Conservation (phyloP, 2,888 invertebrate genomes). For the Apodemia zela region DNA sequence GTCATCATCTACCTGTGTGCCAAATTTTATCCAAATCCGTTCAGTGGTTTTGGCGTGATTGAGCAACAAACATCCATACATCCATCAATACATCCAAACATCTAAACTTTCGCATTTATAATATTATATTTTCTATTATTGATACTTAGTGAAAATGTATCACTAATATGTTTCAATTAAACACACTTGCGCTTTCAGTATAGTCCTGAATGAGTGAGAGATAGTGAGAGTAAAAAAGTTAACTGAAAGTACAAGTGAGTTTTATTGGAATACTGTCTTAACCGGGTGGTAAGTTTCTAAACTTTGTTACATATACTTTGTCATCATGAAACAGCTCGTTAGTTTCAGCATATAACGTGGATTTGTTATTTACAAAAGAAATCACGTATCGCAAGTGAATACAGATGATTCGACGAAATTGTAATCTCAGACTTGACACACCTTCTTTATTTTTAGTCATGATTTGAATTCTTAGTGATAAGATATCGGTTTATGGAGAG, state of each 20-base stretch:
- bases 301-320: not conserved
- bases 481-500: not conserved
- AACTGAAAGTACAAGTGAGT: not conserved
- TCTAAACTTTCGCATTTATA: too few relatives aligned
- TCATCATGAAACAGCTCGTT: not conserved
- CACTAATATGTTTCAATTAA: too few relatives aligned
- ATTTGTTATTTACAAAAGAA: slow-evolving; percentile 13
- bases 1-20: too few relatives aligned
- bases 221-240: too few relatives aligned
- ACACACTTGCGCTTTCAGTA: too few relatives aligned
- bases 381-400: slow-evolving; percentile 9
- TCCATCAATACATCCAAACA: too few relatives aligned
- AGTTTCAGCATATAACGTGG: slow-evolving; percentile 4
- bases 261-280: not conserved
- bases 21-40: too few relatives aligned
- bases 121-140: too few relatives aligned
- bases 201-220: too few relatives aligned
- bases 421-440: not conserved
- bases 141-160: too few relatives aligned
- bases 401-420: not conserved
- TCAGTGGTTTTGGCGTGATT: too few relatives aligned
- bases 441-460: slow-evolving; percentile 7
- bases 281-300: not conserved
- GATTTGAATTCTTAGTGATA: not conserved
- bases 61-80: too few relatives aligned